Evolutionary conservation across 2,797 vertebrate species (phyloP).

Genomic region (Poeciliopsis infans): DNA sequence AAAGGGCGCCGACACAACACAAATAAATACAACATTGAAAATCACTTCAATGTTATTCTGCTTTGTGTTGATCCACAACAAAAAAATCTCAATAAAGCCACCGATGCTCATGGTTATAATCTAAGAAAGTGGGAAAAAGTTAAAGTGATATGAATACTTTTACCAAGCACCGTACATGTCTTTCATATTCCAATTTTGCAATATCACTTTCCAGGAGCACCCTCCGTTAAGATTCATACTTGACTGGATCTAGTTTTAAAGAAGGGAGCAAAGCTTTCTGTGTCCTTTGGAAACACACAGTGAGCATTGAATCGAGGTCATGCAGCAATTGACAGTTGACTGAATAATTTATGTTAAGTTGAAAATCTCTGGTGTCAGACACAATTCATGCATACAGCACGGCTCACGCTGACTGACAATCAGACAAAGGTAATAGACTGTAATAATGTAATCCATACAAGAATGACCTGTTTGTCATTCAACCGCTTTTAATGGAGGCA

Average conservation of each 20-base stretch:
- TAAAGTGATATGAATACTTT: not conserved
- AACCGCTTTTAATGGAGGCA: slow-evolving; percentile 23
- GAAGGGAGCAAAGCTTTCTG: slow-evolving; percentile 57
- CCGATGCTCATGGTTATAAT: not conserved
- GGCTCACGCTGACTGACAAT: slow-evolving; percentile 50
- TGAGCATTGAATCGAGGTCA: slow-evolving; percentile 70
- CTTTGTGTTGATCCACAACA: not conserved
- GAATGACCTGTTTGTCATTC: slow-evolving; percentile 33
- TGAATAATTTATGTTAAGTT: slow-evolving; percentile 82
- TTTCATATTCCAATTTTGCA: slow-evolving; percentile 68
- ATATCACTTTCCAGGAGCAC: slow-evolving; percentile 66
- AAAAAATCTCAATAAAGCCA: not conserved
- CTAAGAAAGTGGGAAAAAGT: not conserved
- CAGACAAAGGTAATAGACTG: slow-evolving; percentile 52
- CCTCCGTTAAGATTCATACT: slow-evolving; percentile 64
- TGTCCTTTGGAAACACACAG: slow-evolving; percentile 70
- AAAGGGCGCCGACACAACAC: not conserved
- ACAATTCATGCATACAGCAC: slow-evolving; percentile 73
- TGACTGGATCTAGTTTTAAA: slow-evolving; percentile 68
- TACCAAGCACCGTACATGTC: slow-evolving; percentile 11
- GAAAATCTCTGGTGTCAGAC: slow-evolving; percentile 76
- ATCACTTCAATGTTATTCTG: not conserved
- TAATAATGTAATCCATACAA: slow-evolving; percentile 54
- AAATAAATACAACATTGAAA: not conserved
- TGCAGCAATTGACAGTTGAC: slow-evolving; percentile 78